Evolutionary conservation across 30 jellyfish, hydroid and myxozoan genomes (phyloP), one percentile per base, ranked within the genome.

Genomic region (Aurelia coerulea): DNA sequence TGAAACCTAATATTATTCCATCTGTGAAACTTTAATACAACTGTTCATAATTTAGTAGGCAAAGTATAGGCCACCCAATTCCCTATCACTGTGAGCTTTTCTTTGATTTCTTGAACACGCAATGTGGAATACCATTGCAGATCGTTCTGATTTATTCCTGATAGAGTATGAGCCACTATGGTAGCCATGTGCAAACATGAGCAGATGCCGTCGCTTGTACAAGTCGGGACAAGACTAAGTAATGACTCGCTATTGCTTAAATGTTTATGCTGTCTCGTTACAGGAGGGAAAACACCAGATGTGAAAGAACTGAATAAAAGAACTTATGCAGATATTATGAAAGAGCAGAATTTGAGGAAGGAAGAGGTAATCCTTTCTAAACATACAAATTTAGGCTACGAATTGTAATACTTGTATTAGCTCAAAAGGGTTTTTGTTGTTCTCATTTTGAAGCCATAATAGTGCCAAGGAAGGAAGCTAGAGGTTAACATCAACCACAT

Each of bases 251-350:
- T 14, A 23, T 64, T 56, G 50, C 39, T 9, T 14, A 12, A 16
- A 14, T 31, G 67, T 29, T 65, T n/a, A 17, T 13, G 10, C 54
- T 15, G 23, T 84, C 51, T 84, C 35, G 51, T 70, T 75, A 12
- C 86, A 95, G 99, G 99, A 16, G 99, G 99, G 41, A 95, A 95
- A 72, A 95, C 99, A 17, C 99, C 99, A 14, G 99, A 90, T 68
- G 86, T 89, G 32, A 91, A 84, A 72, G 87, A 73, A 16, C 39
- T 84, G 62, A 76, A 51, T 58, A 82, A 83, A 49, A 73, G 98
- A 62, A 42, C 95, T n/a, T 95, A 86, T 73, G 87, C 88, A 1
- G 99, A 95, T 73, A 87, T 95, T 65, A 53, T 95, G 76, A 78
- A 87, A 33, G 99, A 90, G 73, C 97, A 86, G 80, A 76, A 84